Base-by-base conservation (phyloP, 1,140 invertebrate species). In the Drosophila asahinai region DNA sequence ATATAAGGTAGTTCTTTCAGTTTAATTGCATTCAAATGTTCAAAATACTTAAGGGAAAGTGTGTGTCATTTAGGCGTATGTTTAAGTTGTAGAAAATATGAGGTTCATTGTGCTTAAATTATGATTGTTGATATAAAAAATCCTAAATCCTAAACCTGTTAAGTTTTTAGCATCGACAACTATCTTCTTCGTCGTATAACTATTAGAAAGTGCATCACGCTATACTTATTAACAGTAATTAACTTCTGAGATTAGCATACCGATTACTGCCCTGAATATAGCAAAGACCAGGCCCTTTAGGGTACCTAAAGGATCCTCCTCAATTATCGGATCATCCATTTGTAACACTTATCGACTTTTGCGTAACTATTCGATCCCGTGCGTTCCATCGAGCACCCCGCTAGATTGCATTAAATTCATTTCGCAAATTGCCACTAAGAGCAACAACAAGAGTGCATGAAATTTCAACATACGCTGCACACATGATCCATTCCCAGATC, bases 401-500 rank as follows among this genome's bases (percentile, higher is more conserved):
- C 74, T 83, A 77, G 82, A 77, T 80, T 74, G 80, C 83, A 87
- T 86, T 83, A 83, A 48, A 72, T 60, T 83, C 76, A 83, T 89
- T 83, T 73, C 15, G 57, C 51, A 66, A 70, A 75, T 77, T 55
- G 54, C 38, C 65, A 54, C 45, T 45, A 77, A 63, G 27, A 65
- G 45, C 45, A 73, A 63, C 54, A 40, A 79, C 66, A 73, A 52
- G 33, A 65, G 61, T 49, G 73, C 59, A 68, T 77, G 51, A 70
- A 83, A 86, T 91, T 86, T 77, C 66, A 68, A 81, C 80, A 91
- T 86, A 81, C 73, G 83, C 42, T 49, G 80, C 77, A 63, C 83
- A 91, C 77, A 91, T 86, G 86, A 91, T 86, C 87, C 87, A 80
- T 81, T 91, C 83, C 64, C 82, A 83, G 61, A 70, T 60, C 52